phyloP scores from a whole-genome alignment of 2,888 invertebrate genomes.

The Calliphora vomitoria region DNA sequence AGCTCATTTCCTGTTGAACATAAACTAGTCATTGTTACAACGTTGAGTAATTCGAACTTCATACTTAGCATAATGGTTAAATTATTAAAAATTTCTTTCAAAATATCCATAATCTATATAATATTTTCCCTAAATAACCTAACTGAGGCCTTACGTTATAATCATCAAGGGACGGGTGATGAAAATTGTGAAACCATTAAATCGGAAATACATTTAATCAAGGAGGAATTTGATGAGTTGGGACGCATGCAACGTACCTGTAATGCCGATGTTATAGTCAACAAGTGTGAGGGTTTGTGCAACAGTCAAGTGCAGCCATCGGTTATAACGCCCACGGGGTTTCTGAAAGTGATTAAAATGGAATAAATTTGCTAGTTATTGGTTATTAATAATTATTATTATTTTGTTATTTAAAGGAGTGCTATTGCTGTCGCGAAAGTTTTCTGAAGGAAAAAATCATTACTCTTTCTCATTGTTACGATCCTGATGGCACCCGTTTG shows the following conservation, averaged over 20 bases:
- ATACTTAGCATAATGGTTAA: conserved; percentile 49
- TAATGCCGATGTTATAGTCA: conserved; percentile 94
- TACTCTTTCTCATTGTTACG: conserved; percentile 93
- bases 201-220: conserved; percentile 94
- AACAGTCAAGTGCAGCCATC: conserved; percentile 96
- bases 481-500: conserved; percentile 93
- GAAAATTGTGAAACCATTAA: conserved; percentile 94
- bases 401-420: conserved; percentile 87
- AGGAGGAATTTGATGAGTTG: conserved; percentile 95
- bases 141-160: conserved; percentile 79
- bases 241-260: conserved; percentile 94
- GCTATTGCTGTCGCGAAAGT: conserved; percentile 96
- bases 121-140: conserved; percentile 70
- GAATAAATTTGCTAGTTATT: background rate
- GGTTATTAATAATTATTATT: background rate
- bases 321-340: conserved; percentile 94
- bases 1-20: conserved; percentile 52
- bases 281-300: conserved; percentile 97
- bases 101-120: conserved; percentile 76
- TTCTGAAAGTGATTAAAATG: conserved; percentile 87
- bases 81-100: conserved; percentile 72
- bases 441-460: conserved; percentile 92
- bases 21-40: conserved; percentile 49
- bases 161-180: conserved; percentile 85
- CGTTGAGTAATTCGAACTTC: conserved; percentile 25